Percentiles rank a stretch among this genome's conserved stretches.
Conservation (phyloP, 2,113 vertebrate species). For the Anolis carolinensis region DNA sequence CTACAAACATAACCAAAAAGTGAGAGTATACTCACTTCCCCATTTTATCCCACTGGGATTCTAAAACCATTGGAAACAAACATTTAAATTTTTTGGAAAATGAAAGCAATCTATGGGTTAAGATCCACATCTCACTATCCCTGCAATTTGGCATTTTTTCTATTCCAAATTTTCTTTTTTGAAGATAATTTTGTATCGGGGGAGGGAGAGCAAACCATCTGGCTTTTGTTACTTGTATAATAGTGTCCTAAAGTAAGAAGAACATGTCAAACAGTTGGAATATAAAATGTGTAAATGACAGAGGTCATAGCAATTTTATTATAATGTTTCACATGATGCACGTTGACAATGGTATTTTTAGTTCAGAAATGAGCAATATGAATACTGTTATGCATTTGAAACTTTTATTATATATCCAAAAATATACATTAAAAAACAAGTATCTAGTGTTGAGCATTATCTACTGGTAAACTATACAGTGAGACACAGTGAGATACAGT, state of each 20-base stretch:
- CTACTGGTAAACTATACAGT: not conserved
- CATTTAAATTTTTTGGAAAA: too few relatives aligned
- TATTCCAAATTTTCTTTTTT: not conserved
- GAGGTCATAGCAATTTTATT: conserved; percentile 45
- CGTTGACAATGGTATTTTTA: conserved; percentile 42
- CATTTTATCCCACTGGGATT: too few relatives aligned
- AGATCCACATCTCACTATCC: too few relatives aligned
- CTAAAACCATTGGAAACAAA: too few relatives aligned
- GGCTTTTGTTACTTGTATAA: not conserved
- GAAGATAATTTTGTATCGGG: not conserved
- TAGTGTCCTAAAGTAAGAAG: not conserved
- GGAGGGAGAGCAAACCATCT: not conserved
- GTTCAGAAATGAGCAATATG: conserved; percentile 43
- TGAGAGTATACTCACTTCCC: too few relatives aligned
- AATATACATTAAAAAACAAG: conserved; percentile 11
- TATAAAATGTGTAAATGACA: not conserved
- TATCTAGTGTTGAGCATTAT: conserved; percentile 28
- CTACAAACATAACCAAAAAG: too few relatives aligned
- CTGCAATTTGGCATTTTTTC: not conserved
- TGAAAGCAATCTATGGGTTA: too few relatives aligned
- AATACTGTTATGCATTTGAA: too few relatives aligned
- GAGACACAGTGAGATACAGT: too few relatives aligned
- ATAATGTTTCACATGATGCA: conserved; percentile 36
- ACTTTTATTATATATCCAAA: conserved; percentile 42
- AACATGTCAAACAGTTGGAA: not conserved